Base-by-base conservation (phyloP, 2,888 invertebrate genomes). In the Tachina fera region DNA sequence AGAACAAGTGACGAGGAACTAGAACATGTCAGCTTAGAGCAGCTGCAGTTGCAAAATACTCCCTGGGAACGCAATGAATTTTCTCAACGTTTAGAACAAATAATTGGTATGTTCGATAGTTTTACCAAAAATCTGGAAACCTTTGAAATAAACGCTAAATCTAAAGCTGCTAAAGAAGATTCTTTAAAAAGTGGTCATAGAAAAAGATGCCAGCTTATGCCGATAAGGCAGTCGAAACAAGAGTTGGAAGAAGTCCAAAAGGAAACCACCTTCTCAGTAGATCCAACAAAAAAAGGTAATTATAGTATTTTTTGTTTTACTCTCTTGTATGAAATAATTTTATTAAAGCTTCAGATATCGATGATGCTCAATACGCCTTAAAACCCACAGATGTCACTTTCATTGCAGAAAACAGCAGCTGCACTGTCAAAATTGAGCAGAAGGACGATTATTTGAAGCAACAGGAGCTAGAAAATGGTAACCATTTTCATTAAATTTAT, bases 81-180 rank as follows among this genome's bases (percentile, higher is more conserved):
- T 4, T 87, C 87, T 3, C 79, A 84, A 11, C 88, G 88, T 14
- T 76, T 90, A 49, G 82, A 88, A 14, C 87, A 89, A 58, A 89
- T 90, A 14, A 84, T 91, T 49, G 84, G 86, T 8, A 77, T 91
- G 78, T 89, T 90, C 53, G 88, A 90, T 70, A 83, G 82, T n/a
- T 90, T 90, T 45, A 88, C 89, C 0, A 87, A 87, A 41, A 89
- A 90, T 67, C 67, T 91, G 61, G 90, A 91, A 45, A 86, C 67
- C 1, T 78, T 89, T 1, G 90, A 90, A 47, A 61, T 88, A 11
- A 84, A 76, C 13, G 10, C 68, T 0, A 43, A 61, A 31, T 13
- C 74, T 9, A 39, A n/a, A n/a, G 14, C 67, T 41, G 4, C 22
- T 10, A 10, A 19, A 41, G 14, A 13, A 14, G 16, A 1, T 6